These are phyloP conservation scores for Acyrthosiphon pisum DNA, from an alignment of 1,140 invertebrate genomes.

Conservation along the genomic window DNA sequence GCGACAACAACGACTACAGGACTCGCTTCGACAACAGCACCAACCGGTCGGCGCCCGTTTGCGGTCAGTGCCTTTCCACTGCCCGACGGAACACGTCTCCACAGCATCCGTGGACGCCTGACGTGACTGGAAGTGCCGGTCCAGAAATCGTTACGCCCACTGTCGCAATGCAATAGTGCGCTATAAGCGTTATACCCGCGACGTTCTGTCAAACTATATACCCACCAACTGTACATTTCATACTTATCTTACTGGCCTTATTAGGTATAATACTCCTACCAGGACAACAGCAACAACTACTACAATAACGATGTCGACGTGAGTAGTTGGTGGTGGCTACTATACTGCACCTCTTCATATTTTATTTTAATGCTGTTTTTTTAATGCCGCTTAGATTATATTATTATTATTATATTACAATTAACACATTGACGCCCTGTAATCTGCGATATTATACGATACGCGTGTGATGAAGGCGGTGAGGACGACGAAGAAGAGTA, in stretches of 20 bases:
- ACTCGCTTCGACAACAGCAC: no score
- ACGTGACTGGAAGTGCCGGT: neutral
- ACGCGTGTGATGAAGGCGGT: neutral
- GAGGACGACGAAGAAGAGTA: neutral
- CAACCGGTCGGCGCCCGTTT: constrained; percentile 28
- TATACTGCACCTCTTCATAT: no score
- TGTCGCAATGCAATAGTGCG: neutral
- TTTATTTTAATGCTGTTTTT: neutral
- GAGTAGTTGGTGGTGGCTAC: no score
- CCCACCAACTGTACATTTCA: neutral
- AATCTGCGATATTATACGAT: constrained; percentile 8
- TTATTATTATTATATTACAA: neutral
- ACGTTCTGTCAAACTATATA: neutral
- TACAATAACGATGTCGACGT: neutral
- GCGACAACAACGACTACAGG: no score
- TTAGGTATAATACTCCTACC: neutral
- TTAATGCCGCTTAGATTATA: neutral
- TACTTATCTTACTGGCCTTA: neutral
- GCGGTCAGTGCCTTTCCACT: neutral
- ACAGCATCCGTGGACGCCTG: neutral
- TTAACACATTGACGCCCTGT: neutral
- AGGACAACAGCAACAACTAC: neutral
- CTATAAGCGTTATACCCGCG: neutral
- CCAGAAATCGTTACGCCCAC: neutral
- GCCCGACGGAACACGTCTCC: neutral